A percentile compares a stretch with the other conserved stretches of the same genome.
phyloP scores from a whole-genome alignment of 2,888 invertebrate species.

The Digitonthophagus gazella region DNA sequence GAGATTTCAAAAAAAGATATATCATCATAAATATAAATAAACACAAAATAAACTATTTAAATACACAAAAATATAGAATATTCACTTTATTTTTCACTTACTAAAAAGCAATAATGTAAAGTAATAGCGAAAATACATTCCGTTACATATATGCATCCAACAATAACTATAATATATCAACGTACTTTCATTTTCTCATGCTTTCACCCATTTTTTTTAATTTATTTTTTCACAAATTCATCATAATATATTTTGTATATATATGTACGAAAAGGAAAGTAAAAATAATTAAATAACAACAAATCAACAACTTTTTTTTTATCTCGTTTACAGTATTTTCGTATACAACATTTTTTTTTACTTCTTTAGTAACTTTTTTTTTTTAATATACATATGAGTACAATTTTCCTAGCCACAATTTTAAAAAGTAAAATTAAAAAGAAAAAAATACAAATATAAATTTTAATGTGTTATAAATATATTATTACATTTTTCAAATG shows the following conservation, averaged over 20 bases:
- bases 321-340: not conserved
- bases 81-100: not conserved
- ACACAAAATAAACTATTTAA: too few species aligned
- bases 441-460: not conserved
- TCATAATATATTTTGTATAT: not conserved
- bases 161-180: slow-evolving; percentile 5
- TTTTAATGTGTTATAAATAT: not conserved
- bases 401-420: not conserved
- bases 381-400: slow-evolving; percentile 6
- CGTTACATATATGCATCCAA: slow-evolving; percentile 20
- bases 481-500: not conserved
- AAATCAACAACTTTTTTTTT: not conserved
- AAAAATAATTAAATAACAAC: slow-evolving; percentile 10
- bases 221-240: not conserved
- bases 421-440: not conserved
- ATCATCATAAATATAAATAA: too few species aligned
- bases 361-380: too few species aligned
- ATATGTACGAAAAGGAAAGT: slow-evolving; percentile 7
- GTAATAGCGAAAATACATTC: slow-evolving; percentile 27
- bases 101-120: slow-evolving; percentile 15
- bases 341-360: too few species aligned
- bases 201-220: not conserved
- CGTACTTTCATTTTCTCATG: not conserved
- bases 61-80: not conserved
- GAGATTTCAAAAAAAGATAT: too few species aligned